phyloP scores from a whole-genome alignment of 2,888 invertebrate species.

The Erebia epiphron region DNA sequence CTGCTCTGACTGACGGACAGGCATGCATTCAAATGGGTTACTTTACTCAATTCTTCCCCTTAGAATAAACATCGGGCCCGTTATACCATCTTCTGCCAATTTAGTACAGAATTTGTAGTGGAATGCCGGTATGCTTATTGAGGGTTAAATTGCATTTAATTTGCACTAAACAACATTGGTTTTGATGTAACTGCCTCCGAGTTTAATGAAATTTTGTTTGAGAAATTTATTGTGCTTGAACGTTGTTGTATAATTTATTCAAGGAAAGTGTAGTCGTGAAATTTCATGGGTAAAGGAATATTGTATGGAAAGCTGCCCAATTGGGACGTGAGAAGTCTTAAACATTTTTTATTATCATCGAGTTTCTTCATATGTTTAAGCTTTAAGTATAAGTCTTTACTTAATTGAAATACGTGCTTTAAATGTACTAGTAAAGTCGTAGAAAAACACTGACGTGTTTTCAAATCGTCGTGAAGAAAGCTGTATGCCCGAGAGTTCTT shows the following conservation, averaged over 20 bases:
- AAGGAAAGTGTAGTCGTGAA: not conserved
- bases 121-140: conserved; percentile 78
- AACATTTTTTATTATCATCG: not conserved
- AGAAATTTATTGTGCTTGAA: conserved; percentile 19
- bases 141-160: conserved; percentile 81
- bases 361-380: no score
- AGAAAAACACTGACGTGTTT: no score
- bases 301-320: not conserved
- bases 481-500: no score
- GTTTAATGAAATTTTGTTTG: conserved; percentile 40
- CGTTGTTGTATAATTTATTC: not conserved
- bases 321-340: no score
- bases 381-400: no score
- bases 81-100: conserved; percentile 73
- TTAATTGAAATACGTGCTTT: no score
- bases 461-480: no score
- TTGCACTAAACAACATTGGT: conserved; percentile 76
- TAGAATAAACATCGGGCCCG: conserved; percentile 69
- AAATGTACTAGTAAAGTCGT: no score
- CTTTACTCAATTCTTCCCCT: conserved; percentile 80
- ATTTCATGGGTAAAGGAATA: not conserved
- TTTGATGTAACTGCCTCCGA: conserved; percentile 57
- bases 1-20: conserved; percentile 88
- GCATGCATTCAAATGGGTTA: conserved; percentile 90
- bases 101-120: conserved; percentile 80